A percentile compares a stretch with the other conserved stretches of the same genome.
Evolutionary conservation across 2,113 vertebrate species (phyloP).

Genomic region (Anguilla japonica): DNA sequence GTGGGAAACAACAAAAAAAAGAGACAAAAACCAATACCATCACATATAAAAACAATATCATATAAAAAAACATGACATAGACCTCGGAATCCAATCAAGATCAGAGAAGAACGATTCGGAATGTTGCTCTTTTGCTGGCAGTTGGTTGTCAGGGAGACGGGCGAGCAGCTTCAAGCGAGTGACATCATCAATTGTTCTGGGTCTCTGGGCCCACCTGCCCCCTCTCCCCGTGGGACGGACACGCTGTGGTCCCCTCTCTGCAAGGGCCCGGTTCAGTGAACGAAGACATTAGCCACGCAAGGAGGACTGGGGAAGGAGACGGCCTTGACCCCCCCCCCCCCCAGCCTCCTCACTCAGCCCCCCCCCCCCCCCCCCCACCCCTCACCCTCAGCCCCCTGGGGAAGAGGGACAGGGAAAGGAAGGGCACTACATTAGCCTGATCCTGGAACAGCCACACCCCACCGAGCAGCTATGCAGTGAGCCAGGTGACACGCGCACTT

Average conservation of each 20-base stretch:
- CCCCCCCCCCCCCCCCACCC: too few species aligned
- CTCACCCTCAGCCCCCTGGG: too few species aligned
- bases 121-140: conserved; percentile 10
- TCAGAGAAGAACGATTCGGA: conserved; percentile 20
- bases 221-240: neutral
- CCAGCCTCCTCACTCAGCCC: too few species aligned
- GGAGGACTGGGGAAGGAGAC: neutral
- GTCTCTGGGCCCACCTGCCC: neutral
- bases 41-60: neutral
- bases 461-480: too few species aligned
- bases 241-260: neutral
- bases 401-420: too few species aligned
- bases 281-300: neutral
- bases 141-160: conserved; percentile 23
- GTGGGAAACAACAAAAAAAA: conserved; percentile 14
- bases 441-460: too few species aligned
- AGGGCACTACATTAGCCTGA: too few species aligned
- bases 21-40: too few species aligned
- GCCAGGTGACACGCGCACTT: too few species aligned
- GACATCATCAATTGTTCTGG: conserved; percentile 32
- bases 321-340: neutral
- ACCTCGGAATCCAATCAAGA: conserved; percentile 17
- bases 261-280: neutral
- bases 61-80: neutral
- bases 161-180: conserved; percentile 25